These are phyloP conservation scores for Clytia hemisphaerica DNA, from an alignment of 30 jellyfish, hydroid and myxozoan genomes.

Conservation along the genomic window DNA sequence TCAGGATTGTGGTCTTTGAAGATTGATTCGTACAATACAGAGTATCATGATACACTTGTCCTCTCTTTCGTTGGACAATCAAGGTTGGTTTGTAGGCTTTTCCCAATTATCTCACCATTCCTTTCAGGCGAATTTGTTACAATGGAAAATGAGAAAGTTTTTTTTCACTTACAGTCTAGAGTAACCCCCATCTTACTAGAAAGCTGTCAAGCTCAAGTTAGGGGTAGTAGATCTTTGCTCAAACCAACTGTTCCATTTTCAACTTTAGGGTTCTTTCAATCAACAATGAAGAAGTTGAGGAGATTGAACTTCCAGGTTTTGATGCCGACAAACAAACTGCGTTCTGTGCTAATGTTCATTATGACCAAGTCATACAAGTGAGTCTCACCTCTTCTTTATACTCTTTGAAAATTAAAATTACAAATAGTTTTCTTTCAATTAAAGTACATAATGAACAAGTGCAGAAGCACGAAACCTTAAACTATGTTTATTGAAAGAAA, in stretches of 20 bases:
- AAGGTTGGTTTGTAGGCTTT: slow-evolving; percentile 30
- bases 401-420: no score
- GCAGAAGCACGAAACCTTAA: no score
- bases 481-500: neutral
- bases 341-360: slow-evolving; percentile 57
- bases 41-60: slow-evolving; percentile 75
- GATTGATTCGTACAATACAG: slow-evolving; percentile 36
- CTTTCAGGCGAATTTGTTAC: neutral
- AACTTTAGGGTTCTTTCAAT: slow-evolving; percentile 80
- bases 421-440: no score
- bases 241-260: no score
- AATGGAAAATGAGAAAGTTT: neutral
- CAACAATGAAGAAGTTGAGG: slow-evolving; percentile 88
- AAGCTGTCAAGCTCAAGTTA: no score
- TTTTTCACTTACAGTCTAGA: no score
- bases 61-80: slow-evolving; percentile 89
- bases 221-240: no score
- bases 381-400: no score
- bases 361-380: slow-evolving; percentile 64
- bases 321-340: slow-evolving; percentile 72
- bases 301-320: slow-evolving; percentile 72
- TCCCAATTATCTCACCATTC: neutral
- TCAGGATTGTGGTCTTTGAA: slow-evolving; percentile 88
- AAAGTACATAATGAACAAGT: no score
- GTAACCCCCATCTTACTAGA: no score